phyloP scores from a whole-genome alignment of 2,113 vertebrate genomes.

The Zapornia atra region DNA sequence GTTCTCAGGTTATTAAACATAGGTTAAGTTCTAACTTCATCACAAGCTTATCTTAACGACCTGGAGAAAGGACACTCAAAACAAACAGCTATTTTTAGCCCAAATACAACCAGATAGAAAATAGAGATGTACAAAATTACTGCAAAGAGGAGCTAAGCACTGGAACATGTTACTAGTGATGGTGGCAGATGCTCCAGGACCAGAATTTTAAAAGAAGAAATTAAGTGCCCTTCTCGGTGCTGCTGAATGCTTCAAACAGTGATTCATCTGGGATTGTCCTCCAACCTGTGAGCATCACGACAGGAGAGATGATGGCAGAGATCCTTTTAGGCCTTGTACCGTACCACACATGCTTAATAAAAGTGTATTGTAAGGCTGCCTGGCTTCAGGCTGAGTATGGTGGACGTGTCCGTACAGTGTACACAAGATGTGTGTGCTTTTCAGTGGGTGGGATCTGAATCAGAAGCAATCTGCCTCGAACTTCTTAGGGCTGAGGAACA shows the following conservation, averaged over 20 bases:
- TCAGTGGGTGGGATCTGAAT: background rate
- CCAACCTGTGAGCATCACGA: background rate
- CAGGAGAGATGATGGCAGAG: background rate
- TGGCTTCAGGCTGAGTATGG: accelerated
- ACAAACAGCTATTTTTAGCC: background rate
- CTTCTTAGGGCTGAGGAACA: background rate
- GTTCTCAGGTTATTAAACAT: background rate
- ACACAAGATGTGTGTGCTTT: background rate
- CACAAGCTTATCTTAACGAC: background rate
- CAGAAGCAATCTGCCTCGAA: background rate
- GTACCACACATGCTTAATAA: accelerated
- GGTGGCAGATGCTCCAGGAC: background rate
- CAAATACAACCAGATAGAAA: background rate
- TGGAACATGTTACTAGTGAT: background rate
- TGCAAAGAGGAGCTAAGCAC: background rate
- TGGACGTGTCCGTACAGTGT: accelerated
- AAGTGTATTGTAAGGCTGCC: background rate
- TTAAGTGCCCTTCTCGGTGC: background rate
- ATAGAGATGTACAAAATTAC: background rate
- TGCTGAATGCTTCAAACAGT: background rate
- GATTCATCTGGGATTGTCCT: background rate
- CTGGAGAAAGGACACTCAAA: background rate
- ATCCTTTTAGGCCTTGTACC: background rate
- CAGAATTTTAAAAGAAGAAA: background rate
- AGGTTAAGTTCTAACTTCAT: background rate